Percentiles rank a stretch among this genome's conserved stretches.
These are phyloP conservation scores for Artemia sp. DNA, from an alignment of 2,888 invertebrate species.

Conservation along the genomic window DNA sequence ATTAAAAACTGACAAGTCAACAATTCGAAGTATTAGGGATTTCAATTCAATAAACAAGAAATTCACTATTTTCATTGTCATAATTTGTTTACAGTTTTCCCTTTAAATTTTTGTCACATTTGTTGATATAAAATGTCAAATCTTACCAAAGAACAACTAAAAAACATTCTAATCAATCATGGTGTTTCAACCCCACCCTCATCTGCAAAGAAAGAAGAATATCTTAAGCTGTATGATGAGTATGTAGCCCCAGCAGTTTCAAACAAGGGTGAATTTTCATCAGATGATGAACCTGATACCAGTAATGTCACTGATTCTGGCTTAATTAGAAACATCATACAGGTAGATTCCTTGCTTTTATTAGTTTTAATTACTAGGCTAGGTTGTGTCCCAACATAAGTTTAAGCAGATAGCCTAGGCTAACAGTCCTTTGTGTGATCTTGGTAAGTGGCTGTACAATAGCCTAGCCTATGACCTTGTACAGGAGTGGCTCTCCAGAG, in stretches of 20 bases:
- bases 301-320: background rate
- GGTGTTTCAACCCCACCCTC: constrained; percentile 24
- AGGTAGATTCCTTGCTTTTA: too few species aligned
- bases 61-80: background rate
- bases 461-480: too few species aligned
- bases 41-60: too few species aligned
- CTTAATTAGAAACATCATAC: background rate
- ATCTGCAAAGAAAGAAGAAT: constrained; percentile 25
- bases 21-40: too few species aligned
- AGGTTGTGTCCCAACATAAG: too few species aligned
- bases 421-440: too few species aligned
- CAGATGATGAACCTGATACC: constrained; percentile 23
- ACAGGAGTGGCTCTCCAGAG: too few species aligned
- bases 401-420: too few species aligned
- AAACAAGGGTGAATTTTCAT: constrained; percentile 24
- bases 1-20: too few species aligned
- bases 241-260: constrained; percentile 23
- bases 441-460: too few species aligned
- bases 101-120: background rate
- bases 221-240: constrained; percentile 25
- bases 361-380: too few species aligned
- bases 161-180: constrained; percentile 23
- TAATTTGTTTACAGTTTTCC: background rate
- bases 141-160: constrained; percentile 25
- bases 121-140: constrained; percentile 16